Conservation (phyloP, 2,888 invertebrate species). For the Athalia circularis region DNA sequence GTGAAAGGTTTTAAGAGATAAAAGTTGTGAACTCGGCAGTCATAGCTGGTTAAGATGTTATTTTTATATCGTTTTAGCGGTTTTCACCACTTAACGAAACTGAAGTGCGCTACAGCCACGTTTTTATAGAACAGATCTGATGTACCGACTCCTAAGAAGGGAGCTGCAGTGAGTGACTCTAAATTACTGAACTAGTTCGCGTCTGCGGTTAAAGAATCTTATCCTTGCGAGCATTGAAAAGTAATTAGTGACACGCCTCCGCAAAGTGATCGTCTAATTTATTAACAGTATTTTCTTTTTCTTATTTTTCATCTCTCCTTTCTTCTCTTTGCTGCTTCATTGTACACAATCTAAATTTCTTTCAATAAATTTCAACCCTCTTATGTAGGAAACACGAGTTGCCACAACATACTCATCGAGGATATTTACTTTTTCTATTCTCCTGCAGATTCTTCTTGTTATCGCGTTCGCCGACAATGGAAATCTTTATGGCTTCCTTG, state of each 20-base stretch:
- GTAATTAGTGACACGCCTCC: conserved; percentile 36
- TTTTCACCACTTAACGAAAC: conserved; percentile 46
- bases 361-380: background rate
- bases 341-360: background rate
- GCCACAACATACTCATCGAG: too few relatives aligned
- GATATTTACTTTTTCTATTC: too few relatives aligned
- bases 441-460: background rate
- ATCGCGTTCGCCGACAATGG: background rate
- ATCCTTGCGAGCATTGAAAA: conserved; percentile 17
- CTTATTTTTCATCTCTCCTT: background rate
- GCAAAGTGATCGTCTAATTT: conserved; percentile 39
- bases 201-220: background rate
- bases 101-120: conserved; percentile 12
- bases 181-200: conserved; percentile 10
- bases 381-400: too few relatives aligned
- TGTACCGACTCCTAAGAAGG: conserved; percentile 1
- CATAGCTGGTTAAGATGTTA: conserved; percentile 19
- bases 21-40: conserved; percentile 35
- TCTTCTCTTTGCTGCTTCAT: background rate
- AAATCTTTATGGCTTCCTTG: background rate
- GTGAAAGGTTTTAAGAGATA: conserved; percentile 13
- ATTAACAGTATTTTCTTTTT: background rate
- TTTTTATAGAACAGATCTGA: conserved; percentile 5
- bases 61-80: conserved; percentile 45
- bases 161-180: conserved; percentile 31